Percentiles rank a stretch among this genome's conserved stretches.
Evolutionary conservation across 2,113 vertebrate species (phyloP).

Genomic region (Xiphias gladius): DNA sequence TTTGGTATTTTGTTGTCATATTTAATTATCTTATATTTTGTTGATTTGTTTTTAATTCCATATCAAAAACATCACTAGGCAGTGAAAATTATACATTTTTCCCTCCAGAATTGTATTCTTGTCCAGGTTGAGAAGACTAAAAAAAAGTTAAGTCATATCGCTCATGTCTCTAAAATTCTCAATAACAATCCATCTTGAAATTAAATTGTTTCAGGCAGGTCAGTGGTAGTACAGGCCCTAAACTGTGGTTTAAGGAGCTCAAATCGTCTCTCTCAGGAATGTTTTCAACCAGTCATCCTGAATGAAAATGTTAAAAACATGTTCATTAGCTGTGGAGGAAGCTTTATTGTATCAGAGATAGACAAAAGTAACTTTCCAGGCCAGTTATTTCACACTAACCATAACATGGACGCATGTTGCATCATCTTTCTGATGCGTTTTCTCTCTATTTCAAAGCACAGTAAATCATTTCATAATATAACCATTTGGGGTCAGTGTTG

Average conservation of each 20-base stretch:
- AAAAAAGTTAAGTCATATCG: neutral
- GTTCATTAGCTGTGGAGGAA: conserved; percentile 14
- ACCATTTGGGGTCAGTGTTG: conserved; percentile 84
- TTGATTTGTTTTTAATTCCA: neutral
- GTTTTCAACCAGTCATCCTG: neutral
- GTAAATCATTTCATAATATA: conserved; percentile 58
- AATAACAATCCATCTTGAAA: neutral
- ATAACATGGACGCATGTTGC: conserved; percentile 59
- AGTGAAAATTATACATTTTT: neutral
- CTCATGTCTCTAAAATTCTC: neutral
- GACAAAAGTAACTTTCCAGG: conserved; percentile 19
- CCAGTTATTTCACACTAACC: conserved; percentile 39
- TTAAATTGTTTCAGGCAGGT: neutral
- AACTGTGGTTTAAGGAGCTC: neutral
- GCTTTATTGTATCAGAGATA: neutral
- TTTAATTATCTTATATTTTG: neutral
- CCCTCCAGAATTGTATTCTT: neutral
- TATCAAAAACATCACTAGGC: neutral
- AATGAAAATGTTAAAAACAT: conserved; percentile 13
- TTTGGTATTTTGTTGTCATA: neutral
- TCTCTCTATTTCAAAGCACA: conserved; percentile 38
- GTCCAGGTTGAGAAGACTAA: neutral
- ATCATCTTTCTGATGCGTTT: conserved; percentile 64
- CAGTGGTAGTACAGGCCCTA: neutral
- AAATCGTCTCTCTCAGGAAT: neutral